Base-by-base conservation (phyloP, 2,113 vertebrate species). In the Larimichthys polyactis region DNA sequence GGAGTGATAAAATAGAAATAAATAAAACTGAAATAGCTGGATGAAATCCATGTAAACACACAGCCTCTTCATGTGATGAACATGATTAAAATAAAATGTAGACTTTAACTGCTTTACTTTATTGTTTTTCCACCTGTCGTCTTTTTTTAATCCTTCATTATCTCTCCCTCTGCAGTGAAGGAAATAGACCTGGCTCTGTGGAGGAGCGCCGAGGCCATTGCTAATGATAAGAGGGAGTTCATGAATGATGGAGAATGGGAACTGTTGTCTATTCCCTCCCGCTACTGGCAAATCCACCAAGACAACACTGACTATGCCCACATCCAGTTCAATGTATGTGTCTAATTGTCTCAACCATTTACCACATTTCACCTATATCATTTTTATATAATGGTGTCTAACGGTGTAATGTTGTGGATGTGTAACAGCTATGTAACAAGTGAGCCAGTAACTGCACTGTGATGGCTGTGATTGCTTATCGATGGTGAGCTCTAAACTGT, bases 241-340 rank as follows among this genome's bases (percentile, higher is more conserved):
- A 89, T 97, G 93, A 95, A 96, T 46, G 93, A 96, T 4, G 95
- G 96, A 0, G 97, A 97, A 78, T 97, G 97, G 96, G 96, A 97
- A 57, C 95, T 97, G 78, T 90, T 97, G 29, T 96, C 96, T 14
- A 90, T 97, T 44, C 95, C 95, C 3, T 95, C 96, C 1, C 79
- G 73, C 4, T 97, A 96, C 86, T 87, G 83, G 81, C 80, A 90
- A 51, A 79, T 94, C 46, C 94, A 82, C 57, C 93, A 91, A 12
- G 93, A 92, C 2, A 49, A 90, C 70, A 92, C 91, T 0, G 90
- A 95, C 78, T 96, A 96, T 4, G 96, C 97, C 3, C 96, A 96
- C 87, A 95, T 97, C 92, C 95, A 93, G 82, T 97, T 97, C 87
- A 94, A 97, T 0, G 96, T 96, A 90, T 0, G 76, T 62, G 48